Evolutionary conservation across 2,113 vertebrate genomes (phyloP).

Genomic region (Lethenteron camtschaticum): DNA sequence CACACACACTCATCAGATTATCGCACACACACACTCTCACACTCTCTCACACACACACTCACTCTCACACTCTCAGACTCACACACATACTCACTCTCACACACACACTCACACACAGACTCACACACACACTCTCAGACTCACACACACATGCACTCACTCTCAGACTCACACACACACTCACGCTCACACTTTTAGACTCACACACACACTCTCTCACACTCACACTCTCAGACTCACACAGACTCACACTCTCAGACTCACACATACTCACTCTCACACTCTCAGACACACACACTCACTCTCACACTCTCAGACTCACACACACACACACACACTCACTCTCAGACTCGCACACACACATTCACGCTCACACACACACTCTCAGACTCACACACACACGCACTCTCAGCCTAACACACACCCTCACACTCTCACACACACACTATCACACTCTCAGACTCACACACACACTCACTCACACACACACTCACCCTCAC

Average conservation of each 20-base stretch:
- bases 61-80: neutral
- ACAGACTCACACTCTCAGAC: neutral
- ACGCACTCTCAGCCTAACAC: neutral
- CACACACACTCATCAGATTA: too few relatives aligned
- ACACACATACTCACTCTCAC: too few relatives aligned
- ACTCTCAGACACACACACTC: too few relatives aligned
- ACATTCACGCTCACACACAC: neutral
- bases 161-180: neutral
- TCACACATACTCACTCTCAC: too few relatives aligned
- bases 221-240: neutral
- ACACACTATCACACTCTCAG: neutral
- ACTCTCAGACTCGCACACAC: neutral
- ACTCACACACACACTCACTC: neutral
- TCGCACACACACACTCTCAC: neutral
- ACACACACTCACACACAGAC: neutral
- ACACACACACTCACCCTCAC: neutral
- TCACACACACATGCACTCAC: conserved; percentile 1
- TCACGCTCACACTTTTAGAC: neutral
- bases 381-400: neutral
- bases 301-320: neutral
- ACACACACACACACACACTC: neutral
- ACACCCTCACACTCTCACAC: conserved; percentile 1
- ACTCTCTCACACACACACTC: neutral
- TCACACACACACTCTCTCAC: neutral
- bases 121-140: neutral